Conservation (phyloP, 1,140 invertebrate species). For the Cydia fagiglandana region DNA sequence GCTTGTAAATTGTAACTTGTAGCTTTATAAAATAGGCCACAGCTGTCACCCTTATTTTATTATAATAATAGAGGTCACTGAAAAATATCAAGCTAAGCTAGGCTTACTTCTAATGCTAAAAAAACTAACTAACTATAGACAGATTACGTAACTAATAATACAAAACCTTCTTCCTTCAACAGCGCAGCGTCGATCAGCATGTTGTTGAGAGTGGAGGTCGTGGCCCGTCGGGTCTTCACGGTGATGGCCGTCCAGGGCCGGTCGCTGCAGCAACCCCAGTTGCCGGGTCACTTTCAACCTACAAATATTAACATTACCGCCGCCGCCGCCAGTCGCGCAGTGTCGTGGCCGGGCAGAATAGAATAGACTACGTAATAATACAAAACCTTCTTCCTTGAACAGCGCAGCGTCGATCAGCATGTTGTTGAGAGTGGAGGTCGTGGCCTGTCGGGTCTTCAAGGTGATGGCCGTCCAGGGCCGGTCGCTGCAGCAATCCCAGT, state of each 20-base stretch:
- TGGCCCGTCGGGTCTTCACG: constrained; percentile 74
- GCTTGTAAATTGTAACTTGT: no score
- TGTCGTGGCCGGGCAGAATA: no score
- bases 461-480: constrained; percentile 76
- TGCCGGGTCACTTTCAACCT: constrained; percentile 66
- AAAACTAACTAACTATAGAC: no score
- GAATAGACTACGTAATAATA: not conserved
- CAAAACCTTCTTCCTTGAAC: constrained; percentile 68
- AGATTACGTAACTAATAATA: not conserved
- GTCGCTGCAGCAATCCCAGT: constrained; percentile 68
- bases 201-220: constrained; percentile 67
- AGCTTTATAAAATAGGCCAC: no score
- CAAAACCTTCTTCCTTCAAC: constrained; percentile 68
- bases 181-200: constrained; percentile 70
- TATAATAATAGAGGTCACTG: no score
- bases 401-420: constrained; percentile 70
- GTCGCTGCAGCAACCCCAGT: constrained; percentile 68
- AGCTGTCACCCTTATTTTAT: no score
- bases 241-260: constrained; percentile 76
- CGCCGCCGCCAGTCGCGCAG: no score
- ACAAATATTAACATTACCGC: no score
- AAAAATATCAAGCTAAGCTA: no score
- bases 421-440: constrained; percentile 67
- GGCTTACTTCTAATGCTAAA: no score
- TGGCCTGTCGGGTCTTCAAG: constrained; percentile 74